Percentiles rank a stretch among this genome's conserved stretches.
phyloP scores from a whole-genome alignment of 2,113 vertebrate genomes.

The Alouatta palliata region DNA sequence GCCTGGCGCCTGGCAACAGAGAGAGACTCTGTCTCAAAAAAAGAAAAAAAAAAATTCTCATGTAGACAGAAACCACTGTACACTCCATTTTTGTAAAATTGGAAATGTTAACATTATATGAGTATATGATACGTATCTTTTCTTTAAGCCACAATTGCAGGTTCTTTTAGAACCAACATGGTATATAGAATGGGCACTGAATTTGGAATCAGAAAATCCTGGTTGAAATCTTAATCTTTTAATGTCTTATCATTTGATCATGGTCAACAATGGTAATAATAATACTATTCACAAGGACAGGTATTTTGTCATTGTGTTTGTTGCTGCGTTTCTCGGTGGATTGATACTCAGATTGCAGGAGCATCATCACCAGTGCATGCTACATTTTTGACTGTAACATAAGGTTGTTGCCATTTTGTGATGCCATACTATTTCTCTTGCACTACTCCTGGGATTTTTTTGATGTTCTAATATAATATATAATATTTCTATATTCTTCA shows the following conservation, averaged over 20 bases:
- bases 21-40: too few species aligned
- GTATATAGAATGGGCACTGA: rapidly evolving
- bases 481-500: not conserved
- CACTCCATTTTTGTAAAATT: not conserved
- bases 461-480: not conserved
- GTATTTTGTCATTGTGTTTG: rapidly evolving
- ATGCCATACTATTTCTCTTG: not conserved
- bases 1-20: too few species aligned
- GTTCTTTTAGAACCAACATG: not conserved
- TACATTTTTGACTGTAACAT: rapidly evolving
- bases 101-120: too few species aligned
- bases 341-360: not conserved
- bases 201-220: not conserved
- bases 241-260: rapidly evolving
- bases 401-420: not conserved
- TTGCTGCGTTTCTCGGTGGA: not conserved
- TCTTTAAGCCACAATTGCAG: not conserved
- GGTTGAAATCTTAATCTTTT: not conserved
- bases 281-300: rapidly evolving
- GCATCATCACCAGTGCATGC: rapidly evolving
- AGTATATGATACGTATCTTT: not conserved
- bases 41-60: not conserved
- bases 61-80: not conserved
- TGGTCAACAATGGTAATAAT: rapidly evolving
- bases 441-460: rapidly evolving